These are phyloP conservation scores for Phylloscopus trochiloides DNA, from an alignment of 2,113 vertebrate species.

Conservation along the genomic window DNA sequence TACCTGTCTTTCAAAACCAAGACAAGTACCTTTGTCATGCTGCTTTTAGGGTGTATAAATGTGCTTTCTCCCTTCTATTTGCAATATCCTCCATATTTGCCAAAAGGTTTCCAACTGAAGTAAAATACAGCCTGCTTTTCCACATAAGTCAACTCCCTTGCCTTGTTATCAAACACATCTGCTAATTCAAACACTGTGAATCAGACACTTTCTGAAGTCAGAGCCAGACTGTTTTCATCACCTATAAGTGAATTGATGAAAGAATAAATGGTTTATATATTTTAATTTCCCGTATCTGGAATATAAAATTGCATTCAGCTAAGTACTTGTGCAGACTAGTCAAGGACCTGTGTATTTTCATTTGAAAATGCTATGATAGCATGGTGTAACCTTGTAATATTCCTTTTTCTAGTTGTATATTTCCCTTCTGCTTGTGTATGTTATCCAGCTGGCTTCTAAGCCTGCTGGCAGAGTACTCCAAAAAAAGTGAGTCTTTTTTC, in stretches of 20 bases:
- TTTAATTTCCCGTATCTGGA: not conserved
- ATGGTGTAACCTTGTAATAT: not conserved
- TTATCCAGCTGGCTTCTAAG: not conserved
- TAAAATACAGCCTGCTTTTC: not conserved
- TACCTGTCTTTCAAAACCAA: too few species aligned
- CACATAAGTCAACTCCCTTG: not conserved
- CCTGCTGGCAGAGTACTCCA: not conserved
- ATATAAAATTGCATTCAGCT: not conserved
- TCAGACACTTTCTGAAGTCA: not conserved
- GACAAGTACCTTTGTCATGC: not conserved
- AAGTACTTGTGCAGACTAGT: not conserved
- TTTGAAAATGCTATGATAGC: not conserved
- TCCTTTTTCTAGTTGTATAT: not conserved
- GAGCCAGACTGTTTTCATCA: not conserved
- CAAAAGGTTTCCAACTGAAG: not conserved
- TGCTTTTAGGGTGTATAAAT: not conserved
- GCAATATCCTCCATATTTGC: not conserved
- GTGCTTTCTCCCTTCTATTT: not conserved
- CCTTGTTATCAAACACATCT: not conserved
- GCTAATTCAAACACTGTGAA: not conserved
- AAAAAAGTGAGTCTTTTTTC: not conserved
- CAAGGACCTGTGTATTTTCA: not conserved
- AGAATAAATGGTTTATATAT: not conserved
- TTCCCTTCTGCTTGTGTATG: not conserved
- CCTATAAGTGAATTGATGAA: not conserved